Conservation (phyloP, 2,113 vertebrate species). For the Sylvilagus bachmani region DNA sequence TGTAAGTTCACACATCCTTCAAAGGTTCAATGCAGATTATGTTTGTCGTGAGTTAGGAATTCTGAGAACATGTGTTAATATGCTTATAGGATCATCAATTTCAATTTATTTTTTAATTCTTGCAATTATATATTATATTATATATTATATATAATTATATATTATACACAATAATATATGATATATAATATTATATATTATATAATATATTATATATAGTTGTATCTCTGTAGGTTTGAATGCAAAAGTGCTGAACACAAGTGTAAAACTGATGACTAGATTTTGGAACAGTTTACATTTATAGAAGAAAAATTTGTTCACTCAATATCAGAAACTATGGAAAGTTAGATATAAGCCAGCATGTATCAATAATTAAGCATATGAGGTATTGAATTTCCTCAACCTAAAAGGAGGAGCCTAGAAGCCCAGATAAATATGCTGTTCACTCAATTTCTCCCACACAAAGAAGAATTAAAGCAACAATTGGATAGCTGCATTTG, state of each 20-base stretch:
- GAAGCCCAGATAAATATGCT: no score
- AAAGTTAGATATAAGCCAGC: neutral
- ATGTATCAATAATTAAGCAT: neutral
- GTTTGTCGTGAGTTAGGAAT: neutral
- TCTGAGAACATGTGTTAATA: neutral
- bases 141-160: neutral
- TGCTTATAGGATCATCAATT: neutral
- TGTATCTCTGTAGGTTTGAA: neutral
- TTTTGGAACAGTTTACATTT: neutral
- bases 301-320: neutral
- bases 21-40: neutral
- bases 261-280: neutral
- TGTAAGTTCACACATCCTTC: neutral
- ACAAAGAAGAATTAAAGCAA: no score
- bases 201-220: neutral
- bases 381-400: neutral
- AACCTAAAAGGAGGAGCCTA: neutral
- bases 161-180: no score
- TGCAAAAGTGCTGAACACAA: neutral
- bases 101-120: neutral
- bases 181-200: no score
- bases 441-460: no score
- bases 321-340: neutral
- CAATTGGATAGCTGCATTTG: no score
- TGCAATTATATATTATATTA: no score